Base-by-base conservation (phyloP, 2,888 invertebrate genomes). In the Prenolepis imparis region DNA sequence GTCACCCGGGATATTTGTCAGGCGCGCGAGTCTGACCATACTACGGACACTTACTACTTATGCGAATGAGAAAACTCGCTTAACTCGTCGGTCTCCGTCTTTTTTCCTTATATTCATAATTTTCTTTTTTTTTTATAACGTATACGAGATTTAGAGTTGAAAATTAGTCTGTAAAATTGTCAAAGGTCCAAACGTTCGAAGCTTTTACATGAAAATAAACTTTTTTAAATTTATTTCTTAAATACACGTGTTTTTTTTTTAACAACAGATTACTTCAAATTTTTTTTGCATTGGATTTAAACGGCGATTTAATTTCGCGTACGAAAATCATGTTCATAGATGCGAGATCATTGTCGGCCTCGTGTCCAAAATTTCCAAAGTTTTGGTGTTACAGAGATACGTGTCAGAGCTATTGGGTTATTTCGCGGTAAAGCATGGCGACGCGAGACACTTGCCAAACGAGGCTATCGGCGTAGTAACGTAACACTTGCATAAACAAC, bases 401-500 rank as follows among this genome's bases (percentile, higher is more conserved):
- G 72, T 80, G 78, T 80, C 72, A 80, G 59, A 80, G 78, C 78
- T 80, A 80, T 80, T 80, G 78, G 78, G 84, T 86, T 88, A 88
- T 88, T 87, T 80, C 72, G 88, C 82, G 39, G 61, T 66, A 68
- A 63, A 61, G 64, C 82, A 67, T 73, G 74, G 77, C 81, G 81
- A 72, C 82, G 77, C 64, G 74, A 75, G 84, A 82, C 82, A 80
- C 82, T 87, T 82, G 80, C 74, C 83, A 81, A 82, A 87, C 73
- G 82, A 82, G 85, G 87, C 82, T 87, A 87, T 84, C 74, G 84
- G 75, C 75, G 78, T 73, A 78, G 82, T 82, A 80, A 78, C 78
- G 78, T 78, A 86, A 86, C 82, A 84, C 80, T 87, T 81, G 84
- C 88, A 84, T 86, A 87, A 88, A 88, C 88, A 88, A 86, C 80